Conservation (phyloP, 2,888 invertebrate species). For the Disparrhopalites patrizii region DNA sequence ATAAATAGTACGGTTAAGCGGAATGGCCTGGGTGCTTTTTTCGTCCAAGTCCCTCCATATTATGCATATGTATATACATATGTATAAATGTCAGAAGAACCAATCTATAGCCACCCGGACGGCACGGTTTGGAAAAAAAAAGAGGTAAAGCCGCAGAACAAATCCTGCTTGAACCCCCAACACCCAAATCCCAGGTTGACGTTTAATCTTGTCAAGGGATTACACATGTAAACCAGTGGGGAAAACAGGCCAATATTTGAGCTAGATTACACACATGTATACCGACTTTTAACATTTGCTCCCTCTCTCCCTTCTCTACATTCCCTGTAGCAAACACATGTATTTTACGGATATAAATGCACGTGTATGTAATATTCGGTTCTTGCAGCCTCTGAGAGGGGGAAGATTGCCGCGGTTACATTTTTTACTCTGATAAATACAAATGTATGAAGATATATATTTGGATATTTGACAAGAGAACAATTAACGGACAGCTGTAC, state of each 20-base stretch:
- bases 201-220: constrained; percentile 36
- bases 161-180: constrained; percentile 5
- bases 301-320: neutral
- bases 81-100: too few relatives aligned
- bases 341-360: neutral
- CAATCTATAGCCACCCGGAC: too few relatives aligned
- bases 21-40: too few relatives aligned
- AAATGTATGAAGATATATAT: too few relatives aligned
- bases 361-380: neutral
- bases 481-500: neutral
- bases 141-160: neutral
- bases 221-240: constrained; percentile 29
- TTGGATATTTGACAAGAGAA: constrained; percentile 1
- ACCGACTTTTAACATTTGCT: neutral
- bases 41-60: too few relatives aligned
- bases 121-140: too few relatives aligned
- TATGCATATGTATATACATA: too few relatives aligned
- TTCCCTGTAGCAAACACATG: neutral
- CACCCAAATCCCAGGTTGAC: constrained; percentile 31
- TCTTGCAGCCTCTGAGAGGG: too few relatives aligned
- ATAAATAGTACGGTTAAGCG: too few relatives aligned
- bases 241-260: constrained; percentile 26
- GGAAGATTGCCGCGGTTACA: neutral
- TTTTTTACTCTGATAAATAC: neutral
- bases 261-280: constrained; percentile 16